These are phyloP conservation scores for Pogonognathellus flavescens DNA, from an alignment of 1,140 invertebrate species.

Conservation along the genomic window DNA sequence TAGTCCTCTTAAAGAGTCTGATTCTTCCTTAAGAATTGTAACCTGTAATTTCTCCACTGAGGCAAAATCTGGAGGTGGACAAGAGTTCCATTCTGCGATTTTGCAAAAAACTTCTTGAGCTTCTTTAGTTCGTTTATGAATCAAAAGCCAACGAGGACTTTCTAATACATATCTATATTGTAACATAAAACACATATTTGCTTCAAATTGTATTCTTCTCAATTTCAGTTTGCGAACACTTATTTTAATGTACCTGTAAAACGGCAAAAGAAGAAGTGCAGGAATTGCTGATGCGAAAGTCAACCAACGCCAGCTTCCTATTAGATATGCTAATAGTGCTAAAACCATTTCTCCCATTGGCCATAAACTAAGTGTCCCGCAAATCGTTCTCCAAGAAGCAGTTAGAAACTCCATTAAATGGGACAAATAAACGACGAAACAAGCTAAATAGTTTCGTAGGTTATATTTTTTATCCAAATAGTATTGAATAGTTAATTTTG, in stretches of 20 bases:
- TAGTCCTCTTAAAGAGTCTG: not conserved
- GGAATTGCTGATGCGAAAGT: conserved; percentile 9
- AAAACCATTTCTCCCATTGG: conserved; percentile 52
- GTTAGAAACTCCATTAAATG: conserved; percentile 61
- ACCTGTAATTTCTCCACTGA: conserved; percentile 56
- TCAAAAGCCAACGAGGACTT: conserved; percentile 60
- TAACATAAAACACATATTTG: not conserved
- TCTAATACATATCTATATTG: conserved; percentile 5
- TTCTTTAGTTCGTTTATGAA: conserved; percentile 51
- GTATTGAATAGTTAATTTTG: not conserved
- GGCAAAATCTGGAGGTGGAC: conserved; percentile 8
- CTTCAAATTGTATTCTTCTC: not conserved
- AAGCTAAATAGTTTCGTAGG: conserved; percentile 25
- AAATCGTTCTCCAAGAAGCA: conserved; percentile 53
- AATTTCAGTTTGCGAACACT: not conserved
- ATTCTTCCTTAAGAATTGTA: conserved; percentile 51
- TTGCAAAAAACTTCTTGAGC: conserved; percentile 39
- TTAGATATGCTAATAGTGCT: conserved; percentile 47
- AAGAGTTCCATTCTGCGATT: conserved; percentile 56
- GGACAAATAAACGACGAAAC: conserved; percentile 56
- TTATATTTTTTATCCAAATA: not conserved
- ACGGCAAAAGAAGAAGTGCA: conserved; percentile 31
- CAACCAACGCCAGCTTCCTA: conserved; percentile 57
- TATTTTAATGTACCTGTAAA: conserved; percentile 53
- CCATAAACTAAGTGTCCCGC: conserved; percentile 61